Evolutionary conservation across 2,113 vertebrate genomes (phyloP).

Genomic region (Mastomys coucha): DNA sequence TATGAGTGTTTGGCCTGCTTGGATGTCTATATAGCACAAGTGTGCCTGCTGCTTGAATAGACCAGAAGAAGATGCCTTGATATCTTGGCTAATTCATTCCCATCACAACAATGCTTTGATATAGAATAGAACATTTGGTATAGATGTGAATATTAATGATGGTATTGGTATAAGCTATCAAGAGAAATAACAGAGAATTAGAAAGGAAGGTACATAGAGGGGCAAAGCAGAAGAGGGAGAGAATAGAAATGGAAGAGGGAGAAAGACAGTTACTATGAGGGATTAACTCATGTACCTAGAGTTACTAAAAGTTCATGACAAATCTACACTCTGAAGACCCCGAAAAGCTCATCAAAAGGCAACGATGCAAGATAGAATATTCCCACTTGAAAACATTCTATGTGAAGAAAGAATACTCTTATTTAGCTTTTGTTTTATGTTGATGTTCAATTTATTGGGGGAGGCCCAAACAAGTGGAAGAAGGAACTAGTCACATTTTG

Average conservation of each 20-base stretch:
- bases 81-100: not conserved
- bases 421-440: not conserved
- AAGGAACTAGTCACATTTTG: not conserved
- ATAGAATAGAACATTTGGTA: not conserved
- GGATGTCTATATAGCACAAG: not conserved
- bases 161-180: not conserved
- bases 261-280: not conserved
- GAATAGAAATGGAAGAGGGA: not conserved
- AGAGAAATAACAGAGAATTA: not conserved
- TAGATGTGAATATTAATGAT: not conserved
- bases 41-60: not conserved
- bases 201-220: not conserved
- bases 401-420: not conserved
- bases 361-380: not conserved
- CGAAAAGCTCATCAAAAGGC: not conserved
- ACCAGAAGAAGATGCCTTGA: not conserved
- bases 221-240: not conserved
- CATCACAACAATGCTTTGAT: not conserved
- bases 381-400: not conserved
- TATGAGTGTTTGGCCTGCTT: not conserved
- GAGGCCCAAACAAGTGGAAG: not conserved
- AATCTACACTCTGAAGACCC: not conserved
- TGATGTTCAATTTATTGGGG: not conserved
- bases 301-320: not conserved
- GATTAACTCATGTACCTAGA: not conserved